Evolutionary conservation across 2,888 invertebrate genomes (phyloP), one percentile per base, ranked within the genome.

Genomic region (Branchellion lobata): DNA sequence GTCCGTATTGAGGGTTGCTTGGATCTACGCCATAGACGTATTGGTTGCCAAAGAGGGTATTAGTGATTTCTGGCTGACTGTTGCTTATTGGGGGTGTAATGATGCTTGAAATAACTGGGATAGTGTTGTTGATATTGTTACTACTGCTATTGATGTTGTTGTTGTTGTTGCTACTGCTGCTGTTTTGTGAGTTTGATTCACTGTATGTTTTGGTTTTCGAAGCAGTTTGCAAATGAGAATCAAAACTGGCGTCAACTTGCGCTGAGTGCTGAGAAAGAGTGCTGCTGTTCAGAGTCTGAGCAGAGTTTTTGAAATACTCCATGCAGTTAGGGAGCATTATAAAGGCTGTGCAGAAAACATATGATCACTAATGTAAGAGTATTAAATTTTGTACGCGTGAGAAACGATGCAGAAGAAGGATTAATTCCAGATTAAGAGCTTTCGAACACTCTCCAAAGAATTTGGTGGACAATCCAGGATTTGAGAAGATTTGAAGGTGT

Each of bases 221-320:
- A 57, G n/a, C 5, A 18, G 61, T 24, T 24, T 18, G 61, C 24
- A 57, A n/a, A 57, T 3, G 21, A 57, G 61, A n/a, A 18, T n/a
- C n/a, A n/a, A n/a, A n/a, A n/a, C n/a, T n/a, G n/a, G n/a, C n/a
- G n/a, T n/a, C n/a, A n/a, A n/a, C n/a, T n/a, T n/a, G n/a, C n/a
- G n/a, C n/a, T n/a, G n/a, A n/a, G n/a, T n/a, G n/a, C n/a, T n/a
- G n/a, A n/a, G n/a, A n/a, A n/a, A n/a, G n/a, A n/a, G n/a, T n/a
- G n/a, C n/a, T n/a, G n/a, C 21, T 24, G 61, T 18, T 14, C 21
- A 57, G n/a, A n/a, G 3, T 3, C 24, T n/a, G 8, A 24, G 5
- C 21, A n/a, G 61, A 18, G 61, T n/a, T 18, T 57, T 57, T 57
- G n/a, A 57, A 57, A n/a, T 57, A 57, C 21, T 57, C 61, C 61